phyloP scores from a whole-genome alignment of 2,888 invertebrate genomes.

The Ellobium chinense region DNA sequence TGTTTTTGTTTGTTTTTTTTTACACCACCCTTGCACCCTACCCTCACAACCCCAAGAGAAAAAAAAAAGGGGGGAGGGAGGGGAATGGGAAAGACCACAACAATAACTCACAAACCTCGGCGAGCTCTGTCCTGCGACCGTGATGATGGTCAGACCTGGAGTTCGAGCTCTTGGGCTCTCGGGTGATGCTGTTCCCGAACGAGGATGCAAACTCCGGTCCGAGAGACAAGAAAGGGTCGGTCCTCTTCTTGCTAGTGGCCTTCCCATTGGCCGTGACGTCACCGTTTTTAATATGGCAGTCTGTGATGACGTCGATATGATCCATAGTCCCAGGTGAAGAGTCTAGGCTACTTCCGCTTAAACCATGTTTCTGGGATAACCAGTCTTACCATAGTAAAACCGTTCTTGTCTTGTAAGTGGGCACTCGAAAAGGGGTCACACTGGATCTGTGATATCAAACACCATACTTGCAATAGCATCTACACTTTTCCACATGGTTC shows the following conservation, averaged over 20 bases:
- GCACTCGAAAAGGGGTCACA: too few relatives aligned
- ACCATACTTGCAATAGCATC: too few relatives aligned
- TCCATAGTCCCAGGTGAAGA: constrained; percentile 21
- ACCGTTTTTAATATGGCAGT: constrained; percentile 36
- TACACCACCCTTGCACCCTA: too few relatives aligned
- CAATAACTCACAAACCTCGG: constrained; percentile 13
- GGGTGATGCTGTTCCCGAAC: constrained; percentile 2
- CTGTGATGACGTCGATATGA: constrained; percentile 40
- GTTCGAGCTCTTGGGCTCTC: background rate
- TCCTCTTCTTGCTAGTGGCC: background rate
- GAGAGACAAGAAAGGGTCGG: constrained; percentile 20
- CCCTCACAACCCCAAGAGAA: too few relatives aligned
- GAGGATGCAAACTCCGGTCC: background rate
- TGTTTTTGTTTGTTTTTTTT: too few relatives aligned
- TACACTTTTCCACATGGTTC: too few relatives aligned
- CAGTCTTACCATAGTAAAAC: too few relatives aligned
- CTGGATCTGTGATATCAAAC: too few relatives aligned
- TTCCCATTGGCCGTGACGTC: constrained; percentile 30
- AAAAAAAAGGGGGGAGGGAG: background rate
- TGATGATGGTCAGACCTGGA: constrained; percentile 12
- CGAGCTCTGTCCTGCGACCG: background rate
- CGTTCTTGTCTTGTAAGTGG: too few relatives aligned
- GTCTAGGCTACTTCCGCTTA: too few relatives aligned
- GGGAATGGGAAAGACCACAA: background rate
- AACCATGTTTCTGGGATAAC: too few relatives aligned